phyloP scores from a whole-genome alignment of 1,140 invertebrate species.

The Bombus picipes region DNA sequence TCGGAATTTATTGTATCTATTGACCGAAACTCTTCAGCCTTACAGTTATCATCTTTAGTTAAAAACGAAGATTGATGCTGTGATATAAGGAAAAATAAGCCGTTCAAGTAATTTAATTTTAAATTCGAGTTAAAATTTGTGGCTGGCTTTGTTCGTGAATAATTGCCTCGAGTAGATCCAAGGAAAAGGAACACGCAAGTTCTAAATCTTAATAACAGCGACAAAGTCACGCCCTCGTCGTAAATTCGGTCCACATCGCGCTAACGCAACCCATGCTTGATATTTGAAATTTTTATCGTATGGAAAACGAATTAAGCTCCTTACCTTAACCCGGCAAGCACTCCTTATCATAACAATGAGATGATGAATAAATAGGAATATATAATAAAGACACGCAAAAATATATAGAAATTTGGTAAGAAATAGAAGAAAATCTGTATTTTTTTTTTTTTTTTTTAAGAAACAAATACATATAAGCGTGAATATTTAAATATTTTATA shows the following conservation, averaged over 20 bases:
- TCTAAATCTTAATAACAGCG: conserved; percentile 12
- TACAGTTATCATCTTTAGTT: not conserved
- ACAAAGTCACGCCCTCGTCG: conserved; percentile 2
- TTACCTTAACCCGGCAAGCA: not conserved
- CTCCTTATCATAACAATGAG: not conserved
- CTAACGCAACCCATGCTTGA: not conserved
- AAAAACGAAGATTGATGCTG: not conserved
- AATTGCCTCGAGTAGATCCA: not conserved
- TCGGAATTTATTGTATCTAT: too few relatives aligned
- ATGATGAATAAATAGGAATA: not conserved
- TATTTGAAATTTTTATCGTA: not conserved
- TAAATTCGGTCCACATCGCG: not conserved
- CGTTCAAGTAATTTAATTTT: not conserved
- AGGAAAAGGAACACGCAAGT: not conserved
- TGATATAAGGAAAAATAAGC: not conserved
- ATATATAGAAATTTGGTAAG: not conserved
- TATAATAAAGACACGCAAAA: too few relatives aligned
- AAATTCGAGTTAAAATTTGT: conserved; percentile 10
- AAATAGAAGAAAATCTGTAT: not conserved
- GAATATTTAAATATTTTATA: too few relatives aligned
- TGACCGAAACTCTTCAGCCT: not conserved
- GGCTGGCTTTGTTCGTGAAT: not conserved
- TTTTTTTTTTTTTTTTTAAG: too few relatives aligned
- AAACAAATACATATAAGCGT: too few relatives aligned
- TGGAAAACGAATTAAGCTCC: not conserved